Base-by-base conservation (phyloP, 2,797 vertebrate species). In the Cuculus canorus region DNA sequence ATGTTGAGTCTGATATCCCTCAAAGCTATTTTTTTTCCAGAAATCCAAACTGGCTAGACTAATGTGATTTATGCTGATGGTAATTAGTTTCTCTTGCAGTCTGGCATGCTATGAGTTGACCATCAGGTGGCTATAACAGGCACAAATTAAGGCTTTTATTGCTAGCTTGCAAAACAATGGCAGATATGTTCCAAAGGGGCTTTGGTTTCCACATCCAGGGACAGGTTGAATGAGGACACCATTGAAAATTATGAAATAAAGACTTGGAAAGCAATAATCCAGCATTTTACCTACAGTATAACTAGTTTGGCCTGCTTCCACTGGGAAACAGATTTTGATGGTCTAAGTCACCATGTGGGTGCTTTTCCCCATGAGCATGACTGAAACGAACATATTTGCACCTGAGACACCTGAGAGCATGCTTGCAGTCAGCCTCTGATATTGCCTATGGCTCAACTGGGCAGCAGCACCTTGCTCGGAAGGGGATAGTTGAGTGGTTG, bases 1-100 rank as follows among this genome's bases (percentile, higher is more conserved):
- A 48, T 53, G 65, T 77, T 82, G 84, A 66, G 43, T 59, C 69
- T 88, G 87, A 89, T 79, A 32, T 83, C 54, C 60, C 57, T 87
- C 61, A 72, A 78, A 91, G 79, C 17, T 8, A 66, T 61, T 32
- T 72, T 45, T 45, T 90, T 95, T 95, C 88, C 93, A 83, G 87
- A 94, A 94, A 87, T 61, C 39, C 43, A 81, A 85, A 61, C 50
- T 86, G 87, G n/a, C 2, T 16, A 52, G 37, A 47, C 50, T 30
- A 77, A 47, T 57, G 54, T 63, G 61, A 65, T 83, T 78, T 72
- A n/a, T 92, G 69, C 28, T 91, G 70, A 9, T 88, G 56, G 48
- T 72, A 65, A 91, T 93, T 81, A 71, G 64, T 17, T 24, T 45
- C 28, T 82, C 60, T 52, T 86, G 71, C 56, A 57, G 37, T 33